Evolutionary conservation across 2,113 vertebrate genomes (phyloP), one percentile per base, ranked within the genome.

Genomic region (Heptranchias perlo): DNA sequence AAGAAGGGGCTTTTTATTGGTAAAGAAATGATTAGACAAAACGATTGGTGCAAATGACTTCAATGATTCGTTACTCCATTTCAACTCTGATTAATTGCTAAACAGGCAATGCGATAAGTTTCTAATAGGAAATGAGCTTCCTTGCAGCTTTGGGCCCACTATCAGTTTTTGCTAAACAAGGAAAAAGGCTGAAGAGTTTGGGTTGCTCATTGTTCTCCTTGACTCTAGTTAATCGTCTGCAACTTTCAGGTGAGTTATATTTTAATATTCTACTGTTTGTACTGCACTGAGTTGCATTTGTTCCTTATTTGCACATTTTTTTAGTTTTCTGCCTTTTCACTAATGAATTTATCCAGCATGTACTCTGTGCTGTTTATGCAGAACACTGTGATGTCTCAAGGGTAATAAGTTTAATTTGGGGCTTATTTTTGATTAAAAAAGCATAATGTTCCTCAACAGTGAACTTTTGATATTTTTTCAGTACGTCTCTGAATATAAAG

Each of bases 211-310:
- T 58, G 54, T n/a, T 62, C 4, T 92, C 64, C n/a, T 18, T 93
- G 89, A 93, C 58, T 61, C 18, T 39, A 62, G n/a, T 93, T 62
- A 39, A 62, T 93, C n/a, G 16, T 18, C 58, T 93, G 35, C 58
- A 62, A 93, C 35, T 62, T 62, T 93, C 58, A 93, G n/a, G 21
- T n/a, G 5, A 8, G 13, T 93, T 62, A 93, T 39, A 93, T 62
- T 64, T 93, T 62, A 93, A 93, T 93, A 93, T 44, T 62, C 89
- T 62, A n/a, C 25, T 64, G 64, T 93, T 93, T 93, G 89, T 93
- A 64, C 31, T 93, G 31, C 16, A n/a, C 58, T 31, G 23, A 87
- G 47, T 87, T 52, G 5, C 49, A 92, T 92, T 89, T 89, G 52
- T 91, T 58, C 52, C 28, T 91, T 91, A 91, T 35, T 92, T 93